Evolutionary conservation across 2,888 invertebrate genomes (phyloP), one percentile per base, ranked within the genome.

Genomic region (Drosophila leonis): DNA sequence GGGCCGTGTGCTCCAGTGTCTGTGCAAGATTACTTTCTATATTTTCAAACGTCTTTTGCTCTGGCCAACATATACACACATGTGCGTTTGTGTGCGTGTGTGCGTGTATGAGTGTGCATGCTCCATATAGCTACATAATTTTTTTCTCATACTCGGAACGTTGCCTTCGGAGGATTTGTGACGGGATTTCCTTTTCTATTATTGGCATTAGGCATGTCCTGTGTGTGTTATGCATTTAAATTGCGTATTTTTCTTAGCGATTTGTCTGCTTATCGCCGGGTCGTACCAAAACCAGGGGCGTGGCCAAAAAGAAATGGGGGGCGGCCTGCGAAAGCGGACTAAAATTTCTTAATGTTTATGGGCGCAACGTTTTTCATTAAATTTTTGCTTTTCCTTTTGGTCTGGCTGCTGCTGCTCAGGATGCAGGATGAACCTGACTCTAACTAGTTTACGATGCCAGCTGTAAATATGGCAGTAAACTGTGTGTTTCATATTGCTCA

Each of bases 211-310:
- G 92, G 92, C 92, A 91, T 91, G 90, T 91, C 92, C 91, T 93
- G 91, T 93, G 93, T 93, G 92, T 93, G 93, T 93, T 92, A 93
- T 93, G 93, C 93, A 93, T 93, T 93, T 93, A 93, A 93, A 93
- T 93, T 93, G 92, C 93, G 93, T 93, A 91, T 92, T 93, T 93
- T 93, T 92, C 93, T 91, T 90, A 92, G 89, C 92, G 91, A 91
- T 92, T 92, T 92, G 92, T 90, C 92, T 92, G 91, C 88, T 90
- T 91, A 90, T 91, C 86, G 90, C 80, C 88, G 90, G 69, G 29
- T 76, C 80, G 67, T 54, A 46, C 44, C 61, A 41, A 31, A 61
- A 61, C 33, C 46, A 13, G 63, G 68, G 70, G 62, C 65, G 66
- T 51, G 62, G 39, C 48, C 39, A 20, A 15, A 12, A 4, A 29